Evolutionary conservation across 2,113 vertebrate species (phyloP).

Genomic region (Cyprinodon tularosa): DNA sequence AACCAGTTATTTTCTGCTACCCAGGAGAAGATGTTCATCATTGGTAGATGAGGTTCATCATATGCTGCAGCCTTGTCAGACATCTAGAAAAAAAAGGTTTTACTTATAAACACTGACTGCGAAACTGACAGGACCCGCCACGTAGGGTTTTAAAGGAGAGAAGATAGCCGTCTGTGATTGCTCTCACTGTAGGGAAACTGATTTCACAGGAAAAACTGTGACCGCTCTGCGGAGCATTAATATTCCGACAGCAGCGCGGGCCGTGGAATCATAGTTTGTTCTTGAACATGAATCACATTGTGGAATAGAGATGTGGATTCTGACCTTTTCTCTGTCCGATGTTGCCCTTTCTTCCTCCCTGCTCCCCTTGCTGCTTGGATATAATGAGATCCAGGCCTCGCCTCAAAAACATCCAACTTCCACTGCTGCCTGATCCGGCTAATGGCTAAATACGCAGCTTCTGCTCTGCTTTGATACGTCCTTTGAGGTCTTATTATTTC

Average conservation of each 20-base stretch:
- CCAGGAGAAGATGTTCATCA: background rate
- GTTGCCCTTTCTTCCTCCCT: conserved; percentile 38
- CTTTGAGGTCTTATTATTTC: conserved; percentile 57
- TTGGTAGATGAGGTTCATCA: background rate
- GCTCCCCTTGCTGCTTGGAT: conserved; percentile 46
- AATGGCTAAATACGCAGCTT: conserved; percentile 29
- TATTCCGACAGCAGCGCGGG: conserved; percentile 44
- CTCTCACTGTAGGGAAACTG: conserved; percentile 29
- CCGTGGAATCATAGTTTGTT: conserved; percentile 44
- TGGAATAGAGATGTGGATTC: conserved; percentile 57
- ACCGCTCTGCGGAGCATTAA: conserved; percentile 33
- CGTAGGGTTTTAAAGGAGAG: conserved; percentile 7
- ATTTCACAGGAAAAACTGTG: conserved; percentile 24
- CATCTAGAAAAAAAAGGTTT: conserved; percentile 1
- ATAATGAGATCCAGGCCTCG: conserved; percentile 59
- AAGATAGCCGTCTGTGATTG: conserved; percentile 23
- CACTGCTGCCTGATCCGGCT: conserved; percentile 24
- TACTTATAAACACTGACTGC: background rate
- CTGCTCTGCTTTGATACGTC: conserved; percentile 47
- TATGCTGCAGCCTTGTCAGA: background rate
- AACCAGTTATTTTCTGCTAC: background rate
- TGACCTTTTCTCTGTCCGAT: conserved; percentile 54
- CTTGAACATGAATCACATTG: conserved; percentile 63
- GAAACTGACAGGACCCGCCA: conserved; percentile 21
- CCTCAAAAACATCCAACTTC: conserved; percentile 29